These are phyloP conservation scores for Lathronympha strigana DNA, from an alignment of 2,888 invertebrate species.

Conservation along the genomic window DNA sequence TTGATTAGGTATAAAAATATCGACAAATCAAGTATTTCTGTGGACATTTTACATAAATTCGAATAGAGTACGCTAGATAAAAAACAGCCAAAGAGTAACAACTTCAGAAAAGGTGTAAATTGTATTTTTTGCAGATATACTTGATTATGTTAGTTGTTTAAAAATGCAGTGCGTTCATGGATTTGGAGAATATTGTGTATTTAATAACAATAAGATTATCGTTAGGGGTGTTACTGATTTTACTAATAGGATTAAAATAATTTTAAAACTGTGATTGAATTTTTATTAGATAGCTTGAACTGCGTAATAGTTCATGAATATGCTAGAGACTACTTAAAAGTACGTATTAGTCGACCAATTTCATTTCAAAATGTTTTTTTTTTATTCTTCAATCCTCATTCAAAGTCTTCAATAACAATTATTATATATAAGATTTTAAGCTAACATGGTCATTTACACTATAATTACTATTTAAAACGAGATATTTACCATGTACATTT, in stretches of 20 bases:
- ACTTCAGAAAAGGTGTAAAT: neutral
- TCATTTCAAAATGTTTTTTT: no score
- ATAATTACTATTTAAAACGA: no score
- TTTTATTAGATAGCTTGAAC: constrained; percentile 39
- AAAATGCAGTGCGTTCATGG: constrained; percentile 51
- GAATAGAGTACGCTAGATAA: neutral
- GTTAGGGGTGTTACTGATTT: constrained; percentile 32
- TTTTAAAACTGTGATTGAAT: constrained; percentile 46
- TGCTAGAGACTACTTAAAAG: constrained; percentile 3
- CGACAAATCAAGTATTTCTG: constrained; percentile 16
- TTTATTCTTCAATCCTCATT: no score
- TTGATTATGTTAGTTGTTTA: constrained; percentile 2
- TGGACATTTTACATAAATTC: neutral
- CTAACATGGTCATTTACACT: no score
- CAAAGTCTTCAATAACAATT: no score
- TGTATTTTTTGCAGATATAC: constrained; percentile 11
- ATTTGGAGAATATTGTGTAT: constrained; percentile 47
- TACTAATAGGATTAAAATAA: constrained; percentile 32
- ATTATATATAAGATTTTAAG: no score
- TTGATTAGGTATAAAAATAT: constrained; percentile 19
- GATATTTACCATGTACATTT: no score
- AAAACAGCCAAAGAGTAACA: neutral
- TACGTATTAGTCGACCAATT: neutral
- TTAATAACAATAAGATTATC: constrained; percentile 17
- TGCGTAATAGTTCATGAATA: constrained; percentile 25